phyloP scores from a whole-genome alignment of 92 coral and sea anemone genomes.

The Palythoa grandiflora region DNA sequence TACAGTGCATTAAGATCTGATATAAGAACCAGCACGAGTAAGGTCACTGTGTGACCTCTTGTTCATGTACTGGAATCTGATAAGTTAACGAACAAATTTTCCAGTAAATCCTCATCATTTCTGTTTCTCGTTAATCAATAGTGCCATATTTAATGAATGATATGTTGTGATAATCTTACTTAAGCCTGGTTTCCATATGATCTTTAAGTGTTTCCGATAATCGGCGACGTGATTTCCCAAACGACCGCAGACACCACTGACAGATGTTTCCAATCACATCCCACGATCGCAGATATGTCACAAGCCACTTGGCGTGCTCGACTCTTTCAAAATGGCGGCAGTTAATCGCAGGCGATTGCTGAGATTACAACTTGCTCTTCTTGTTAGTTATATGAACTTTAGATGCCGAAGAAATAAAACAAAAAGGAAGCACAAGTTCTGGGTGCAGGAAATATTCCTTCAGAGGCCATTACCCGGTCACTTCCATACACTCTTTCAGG shows the following conservation, averaged over 20 bases:
- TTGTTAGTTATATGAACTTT: conserved; percentile 31
- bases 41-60: too few relatives aligned
- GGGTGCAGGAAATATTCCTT: conserved; percentile 19
- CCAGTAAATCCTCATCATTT: too few relatives aligned
- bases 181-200: background rate
- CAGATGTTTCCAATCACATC: background rate
- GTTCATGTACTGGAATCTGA: too few relatives aligned
- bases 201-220: background rate
- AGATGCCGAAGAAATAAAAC: conserved; percentile 20
- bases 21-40: too few relatives aligned
- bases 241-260: conserved; percentile 21
- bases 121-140: too few relatives aligned
- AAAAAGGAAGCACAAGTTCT: conserved; percentile 12
- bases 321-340: conserved; percentile 27
- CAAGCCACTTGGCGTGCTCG: background rate
- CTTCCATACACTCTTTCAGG: conserved; percentile 11
- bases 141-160: too few relatives aligned
- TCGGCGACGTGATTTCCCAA: background rate
- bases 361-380: conserved; percentile 20
- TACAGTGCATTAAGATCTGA: too few relatives aligned
- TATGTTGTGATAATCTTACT: too few relatives aligned
- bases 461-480: conserved; percentile 17
- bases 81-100: too few relatives aligned
- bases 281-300: background rate
- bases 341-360: conserved; percentile 14